Evolutionary conservation across 2,888 invertebrate genomes (phyloP).

Genomic region (Lithophane semibrunnea): DNA sequence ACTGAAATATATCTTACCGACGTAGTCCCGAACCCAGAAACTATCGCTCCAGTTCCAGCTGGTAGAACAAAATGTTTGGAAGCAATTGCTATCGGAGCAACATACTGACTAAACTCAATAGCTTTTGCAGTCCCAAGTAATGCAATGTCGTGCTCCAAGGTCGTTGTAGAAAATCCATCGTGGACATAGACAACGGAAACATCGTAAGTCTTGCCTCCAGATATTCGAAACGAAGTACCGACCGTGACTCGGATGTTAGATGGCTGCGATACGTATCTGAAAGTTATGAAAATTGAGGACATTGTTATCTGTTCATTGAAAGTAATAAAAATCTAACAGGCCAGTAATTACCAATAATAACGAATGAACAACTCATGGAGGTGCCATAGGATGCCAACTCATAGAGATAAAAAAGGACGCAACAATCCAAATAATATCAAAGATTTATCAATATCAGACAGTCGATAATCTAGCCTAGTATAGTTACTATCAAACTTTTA

Average conservation of each 20-base stretch:
- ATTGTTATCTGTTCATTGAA: neutral
- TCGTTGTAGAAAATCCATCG: conserved; percentile 73
- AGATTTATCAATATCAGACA: neutral
- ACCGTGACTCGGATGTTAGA: conserved; percentile 76
- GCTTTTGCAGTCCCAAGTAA: conserved; percentile 74
- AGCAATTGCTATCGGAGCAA: conserved; percentile 76
- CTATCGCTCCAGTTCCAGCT: conserved; percentile 80
- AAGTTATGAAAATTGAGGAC: conserved; percentile 49
- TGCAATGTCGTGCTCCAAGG: conserved; percentile 83
- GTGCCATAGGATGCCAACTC: no score
- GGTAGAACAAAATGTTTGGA: conserved; percentile 69
- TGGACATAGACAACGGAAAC: conserved; percentile 76
- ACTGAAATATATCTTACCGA: conserved; percentile 70
- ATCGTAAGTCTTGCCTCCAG: conserved; percentile 80
- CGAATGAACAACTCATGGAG: neutral
- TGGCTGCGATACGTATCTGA: conserved; percentile 74
- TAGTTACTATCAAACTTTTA: neutral
- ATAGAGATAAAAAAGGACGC: neutral
- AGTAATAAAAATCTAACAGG: neutral
- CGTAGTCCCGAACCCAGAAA: conserved; percentile 84
- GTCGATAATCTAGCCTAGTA: neutral
- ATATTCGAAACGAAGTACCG: conserved; percentile 77
- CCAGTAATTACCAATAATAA: neutral
- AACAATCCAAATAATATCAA: neutral
- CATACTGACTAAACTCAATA: conserved; percentile 74